Conservation (phyloP, 2,113 vertebrate genomes). For the Poeciliopsis turrubarensis region DNA sequence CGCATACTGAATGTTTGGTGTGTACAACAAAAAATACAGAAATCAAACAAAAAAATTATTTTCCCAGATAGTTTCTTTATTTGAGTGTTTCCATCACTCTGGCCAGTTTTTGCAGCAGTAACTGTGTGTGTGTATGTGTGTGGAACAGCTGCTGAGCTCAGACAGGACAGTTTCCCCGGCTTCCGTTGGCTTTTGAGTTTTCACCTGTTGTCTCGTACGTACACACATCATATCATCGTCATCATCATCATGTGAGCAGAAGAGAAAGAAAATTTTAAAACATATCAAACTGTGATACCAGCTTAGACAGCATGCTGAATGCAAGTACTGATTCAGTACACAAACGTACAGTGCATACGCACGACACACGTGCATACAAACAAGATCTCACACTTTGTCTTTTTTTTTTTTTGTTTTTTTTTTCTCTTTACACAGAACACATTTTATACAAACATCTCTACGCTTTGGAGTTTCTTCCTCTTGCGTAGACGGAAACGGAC, state of each 20-base stretch:
- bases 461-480: neutral
- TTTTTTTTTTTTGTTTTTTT: constrained; percentile 11
- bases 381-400: constrained; percentile 22
- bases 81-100: constrained; percentile 62
- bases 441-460: constrained; percentile 39
- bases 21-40: neutral
- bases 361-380: constrained; percentile 70
- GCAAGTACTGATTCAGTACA: constrained; percentile 84
- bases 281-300: constrained; percentile 73
- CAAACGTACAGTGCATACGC: constrained; percentile 60
- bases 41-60: no score
- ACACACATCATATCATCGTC: constrained; percentile 41
- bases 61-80: constrained; percentile 70
- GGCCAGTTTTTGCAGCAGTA: constrained; percentile 73
- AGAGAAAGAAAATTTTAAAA: constrained; percentile 41
- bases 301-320: constrained; percentile 79
- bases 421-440: constrained; percentile 30
- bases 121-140: constrained; percentile 13
- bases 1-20: no score
- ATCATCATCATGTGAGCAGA: constrained; percentile 70
- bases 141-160: constrained; percentile 58
- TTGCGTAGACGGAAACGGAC: constrained; percentile 23
- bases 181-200: constrained; percentile 48
- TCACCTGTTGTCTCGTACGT: constrained; percentile 66
- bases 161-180: constrained; percentile 20